Evolutionary conservation across 2,888 invertebrate species (phyloP), one percentile per base, ranked within the genome.

Genomic region (Abrostola tripartita): DNA sequence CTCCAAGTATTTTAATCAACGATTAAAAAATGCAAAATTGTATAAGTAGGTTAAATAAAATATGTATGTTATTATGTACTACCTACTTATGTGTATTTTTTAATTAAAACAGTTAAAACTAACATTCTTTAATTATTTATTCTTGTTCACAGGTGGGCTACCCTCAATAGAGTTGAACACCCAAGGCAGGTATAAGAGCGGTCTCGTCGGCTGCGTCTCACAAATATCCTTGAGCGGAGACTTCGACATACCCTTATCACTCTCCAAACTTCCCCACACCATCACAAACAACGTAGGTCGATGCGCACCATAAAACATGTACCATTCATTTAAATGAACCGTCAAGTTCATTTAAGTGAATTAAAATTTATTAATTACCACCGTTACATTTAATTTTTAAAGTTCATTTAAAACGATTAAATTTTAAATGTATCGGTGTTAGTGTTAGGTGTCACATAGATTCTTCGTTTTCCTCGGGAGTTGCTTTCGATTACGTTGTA

Each of bases 191-290:
- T 98, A 97, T 90, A 95, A 95, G 58, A 95, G 95, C 68, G 98
- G 98, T 38, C 96, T 98, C 68, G 94, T 96, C 47, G 98, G 98
- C 41, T 98, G 98, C 91, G 96, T 98, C 81, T 97, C 97, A 50
- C 97, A 98, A 90, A 96, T 98, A 79, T 96, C 97, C 0, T 93
- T 98, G 55, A 97, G 97, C 76, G 96, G 97, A 11, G 97, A 98
- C 89, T 97, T 96, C 85, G 96, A 97, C 79, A 96, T 98, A 52
- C 96, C 96, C 11, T 95, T 97, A 49, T 96, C 96, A 7, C 92
- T 96, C 47, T 95, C 96, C 10, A 96, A 96, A 65, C 95, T 96
- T 54, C 95, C 95, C 0, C 95, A 96, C 85, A 96, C 96, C 59
- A 95, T 95, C 81, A 95, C 95, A 0, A 95, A 94, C 79, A 95